Base-by-base conservation (phyloP, 2,888 invertebrate species). In the Pyrgus malvae region DNA sequence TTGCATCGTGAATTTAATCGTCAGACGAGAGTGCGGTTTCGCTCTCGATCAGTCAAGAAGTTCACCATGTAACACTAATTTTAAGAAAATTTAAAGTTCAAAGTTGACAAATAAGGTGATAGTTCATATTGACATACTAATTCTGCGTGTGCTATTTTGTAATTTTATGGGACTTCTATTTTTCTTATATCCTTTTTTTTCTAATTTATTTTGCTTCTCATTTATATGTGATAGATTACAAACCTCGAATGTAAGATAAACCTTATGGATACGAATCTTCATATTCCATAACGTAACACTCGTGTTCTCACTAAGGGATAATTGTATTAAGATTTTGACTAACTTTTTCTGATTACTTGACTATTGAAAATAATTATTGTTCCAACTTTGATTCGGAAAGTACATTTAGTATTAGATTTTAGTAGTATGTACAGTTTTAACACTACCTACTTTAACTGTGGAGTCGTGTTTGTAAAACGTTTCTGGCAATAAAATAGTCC, bases 401-500 rank as follows among this genome's bases (percentile, higher is more conserved):
- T 85, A 85, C 83, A 80, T 79, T 80, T 81, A 84, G 79, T 83
- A 76, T 80, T 83, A 87, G 82, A 77, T 69, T 69, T 78, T 78
- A 71, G 75, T 85, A 82, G 83, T 67, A 75, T 85, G 87, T 89
- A 88, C 84, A 87, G 84, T 76, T 83, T 60, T 76, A 72, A 80
- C 84, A 83, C 79, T 73, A 70, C 73, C 75, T n/a, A n/a, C n/a
- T 76, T 75, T 72, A 67, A 67, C 62, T 61, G 70, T 77, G 78
- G 76, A 81, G 81, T 80, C 21, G 84, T 87, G 85, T 87, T 85
- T 84, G 80, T 86, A 78, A 87, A 86, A 88, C 82, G 76, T 87
- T 89, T 88, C 88, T 83, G 86, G 90, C 87, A 90, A 90, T 90
- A 90, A 89, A 88, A 89, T 85, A 90, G 89, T 90, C 82, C 84